Conservation (phyloP, 2,888 invertebrate genomes). For the Tipula unca region DNA sequence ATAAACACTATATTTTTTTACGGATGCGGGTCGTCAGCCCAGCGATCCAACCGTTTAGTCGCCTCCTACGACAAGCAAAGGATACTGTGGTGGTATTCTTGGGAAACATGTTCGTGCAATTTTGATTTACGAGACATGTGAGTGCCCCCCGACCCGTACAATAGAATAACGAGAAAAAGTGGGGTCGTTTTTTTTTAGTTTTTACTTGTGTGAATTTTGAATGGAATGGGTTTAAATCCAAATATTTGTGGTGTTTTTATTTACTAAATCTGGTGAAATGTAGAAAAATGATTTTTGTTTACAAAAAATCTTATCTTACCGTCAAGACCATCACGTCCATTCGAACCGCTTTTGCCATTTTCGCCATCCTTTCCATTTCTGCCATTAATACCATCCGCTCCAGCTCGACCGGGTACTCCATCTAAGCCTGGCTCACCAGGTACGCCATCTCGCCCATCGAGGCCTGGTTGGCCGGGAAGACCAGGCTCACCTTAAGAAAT, state of each 20-base stretch:
- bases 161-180: not conserved
- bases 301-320: not conserved
- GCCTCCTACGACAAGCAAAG: no score
- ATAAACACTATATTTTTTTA: no score
- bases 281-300: not conserved
- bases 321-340: slow-evolving; percentile 55
- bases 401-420: slow-evolving; percentile 77
- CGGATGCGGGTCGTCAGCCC: no score
- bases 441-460: slow-evolving; percentile 82
- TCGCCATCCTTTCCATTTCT: slow-evolving; percentile 60
- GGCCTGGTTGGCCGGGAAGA: slow-evolving; percentile 59
- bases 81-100: no score
- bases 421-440: slow-evolving; percentile 87
- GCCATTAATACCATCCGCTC: slow-evolving; percentile 73
- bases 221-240: not conserved
- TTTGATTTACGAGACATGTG: no score
- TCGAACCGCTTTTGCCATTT: slow-evolving; percentile 51
- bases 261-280: not conserved
- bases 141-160: no score
- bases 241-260: not conserved
- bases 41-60: no score
- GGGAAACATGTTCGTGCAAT: no score
- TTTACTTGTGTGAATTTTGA: not conserved
- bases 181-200: not conserved
- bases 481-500: slow-evolving; percentile 42